Conservation (phyloP, 2,797 vertebrate genomes). For the Rhinogobio ventralis region DNA sequence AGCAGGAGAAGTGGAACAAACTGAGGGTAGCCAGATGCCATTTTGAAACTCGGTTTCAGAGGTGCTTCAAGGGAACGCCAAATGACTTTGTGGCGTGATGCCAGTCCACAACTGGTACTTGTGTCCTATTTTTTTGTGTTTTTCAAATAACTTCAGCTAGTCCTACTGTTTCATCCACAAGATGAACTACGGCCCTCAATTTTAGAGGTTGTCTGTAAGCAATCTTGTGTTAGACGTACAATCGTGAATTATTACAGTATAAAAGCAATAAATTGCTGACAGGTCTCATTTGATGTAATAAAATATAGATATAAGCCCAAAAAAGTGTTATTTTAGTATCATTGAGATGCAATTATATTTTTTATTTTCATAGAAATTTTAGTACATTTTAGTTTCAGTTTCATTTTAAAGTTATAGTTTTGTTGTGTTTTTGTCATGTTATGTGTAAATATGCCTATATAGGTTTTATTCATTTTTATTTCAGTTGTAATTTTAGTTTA, state of each 20-base stretch:
- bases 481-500: too few species aligned
- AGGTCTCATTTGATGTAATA: neutral
- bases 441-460: too few species aligned
- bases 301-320: neutral
- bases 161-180: slow-evolving; percentile 16
- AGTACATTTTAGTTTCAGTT: too few species aligned
- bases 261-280: neutral
- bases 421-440: too few species aligned
- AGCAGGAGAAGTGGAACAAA: slow-evolving; percentile 58
- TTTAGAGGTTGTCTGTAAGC: neutral
- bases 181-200: neutral
- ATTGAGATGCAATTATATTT: too few species aligned
- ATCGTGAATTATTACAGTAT: neutral
- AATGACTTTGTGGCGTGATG: slow-evolving; percentile 10
- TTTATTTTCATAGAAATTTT: too few species aligned
- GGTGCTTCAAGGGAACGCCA: slow-evolving; percentile 43
- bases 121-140: slow-evolving; percentile 14
- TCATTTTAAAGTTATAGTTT: too few species aligned
- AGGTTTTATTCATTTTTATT: too few species aligned
- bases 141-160: slow-evolving; percentile 21
- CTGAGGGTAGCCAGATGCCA: slow-evolving; percentile 52
- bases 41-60: slow-evolving; percentile 54
- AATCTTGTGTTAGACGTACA: slow-evolving; percentile 8
- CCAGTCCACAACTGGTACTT: slow-evolving; percentile 33
- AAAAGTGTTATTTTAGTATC: too few species aligned